These are phyloP conservation scores for Nymphalis urticae DNA, from an alignment of 2,888 invertebrate genomes.

Conservation along the genomic window DNA sequence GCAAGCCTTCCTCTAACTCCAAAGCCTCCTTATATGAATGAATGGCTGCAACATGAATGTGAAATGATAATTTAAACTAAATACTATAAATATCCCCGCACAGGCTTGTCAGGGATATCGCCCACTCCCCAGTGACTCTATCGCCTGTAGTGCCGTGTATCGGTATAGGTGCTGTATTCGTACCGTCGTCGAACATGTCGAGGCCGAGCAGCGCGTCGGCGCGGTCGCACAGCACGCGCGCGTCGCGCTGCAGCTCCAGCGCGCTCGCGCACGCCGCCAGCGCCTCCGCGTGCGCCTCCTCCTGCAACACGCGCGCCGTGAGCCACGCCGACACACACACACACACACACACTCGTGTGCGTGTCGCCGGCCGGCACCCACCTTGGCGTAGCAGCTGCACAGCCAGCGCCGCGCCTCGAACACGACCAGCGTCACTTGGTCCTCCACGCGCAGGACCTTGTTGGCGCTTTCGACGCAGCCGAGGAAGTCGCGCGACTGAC, in stretches of 20 bases:
- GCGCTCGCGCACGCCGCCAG: constrained; percentile 90
- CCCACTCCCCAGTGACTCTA: no score
- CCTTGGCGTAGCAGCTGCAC: constrained; percentile 88
- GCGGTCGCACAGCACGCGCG: constrained; percentile 91
- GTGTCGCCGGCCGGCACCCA: constrained; percentile 30
- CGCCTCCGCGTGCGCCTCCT: constrained; percentile 87
- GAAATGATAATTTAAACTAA: background rate
- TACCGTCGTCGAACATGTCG: constrained; percentile 95
- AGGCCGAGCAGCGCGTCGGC: constrained; percentile 94
- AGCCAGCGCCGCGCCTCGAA: constrained; percentile 88
- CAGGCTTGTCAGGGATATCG: no score
- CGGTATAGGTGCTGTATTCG: no score
- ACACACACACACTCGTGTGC: no score
- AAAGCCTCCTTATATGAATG: constrained; percentile 92
- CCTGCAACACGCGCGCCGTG: constrained; percentile 64
- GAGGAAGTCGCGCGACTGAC: constrained; percentile 83
- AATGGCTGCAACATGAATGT: constrained; percentile 83
- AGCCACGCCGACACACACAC: no score
- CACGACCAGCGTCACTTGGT: constrained; percentile 85
- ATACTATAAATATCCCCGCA: no score
- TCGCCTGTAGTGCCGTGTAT: no score
- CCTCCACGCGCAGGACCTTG: constrained; percentile 85
- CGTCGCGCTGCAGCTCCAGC: constrained; percentile 87
- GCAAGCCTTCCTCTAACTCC: constrained; percentile 88
- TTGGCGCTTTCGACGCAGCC: constrained; percentile 87